Evolutionary conservation across 2,797 vertebrate species (phyloP).

Genomic region (Phalloptychus januarius): DNA sequence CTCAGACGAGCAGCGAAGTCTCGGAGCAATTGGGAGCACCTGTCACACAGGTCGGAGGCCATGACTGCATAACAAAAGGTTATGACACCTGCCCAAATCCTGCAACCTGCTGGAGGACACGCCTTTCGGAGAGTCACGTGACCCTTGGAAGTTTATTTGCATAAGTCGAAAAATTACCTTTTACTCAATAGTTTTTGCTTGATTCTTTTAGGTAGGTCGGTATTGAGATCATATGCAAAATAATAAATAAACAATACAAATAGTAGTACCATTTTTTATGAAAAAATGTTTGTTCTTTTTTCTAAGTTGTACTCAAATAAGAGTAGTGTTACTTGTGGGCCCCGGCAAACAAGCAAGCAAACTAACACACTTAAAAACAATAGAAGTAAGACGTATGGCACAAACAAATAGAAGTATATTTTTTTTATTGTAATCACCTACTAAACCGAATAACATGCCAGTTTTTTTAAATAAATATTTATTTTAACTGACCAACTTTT

Average conservation of each 20-base stretch:
- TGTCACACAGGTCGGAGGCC: slow-evolving; percentile 75
- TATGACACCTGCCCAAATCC: not conserved
- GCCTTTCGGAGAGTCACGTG: slow-evolving; percentile 24
- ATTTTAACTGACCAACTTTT: not conserved
- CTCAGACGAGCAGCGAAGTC: slow-evolving; percentile 59
- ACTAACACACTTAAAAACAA: not conserved
- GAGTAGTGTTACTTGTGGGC: not conserved
- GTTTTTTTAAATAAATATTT: not conserved
- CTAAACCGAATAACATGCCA: not conserved
- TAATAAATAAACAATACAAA: too few relatives aligned
- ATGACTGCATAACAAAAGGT: slow-evolving; percentile 24
- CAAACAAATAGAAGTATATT: not conserved
- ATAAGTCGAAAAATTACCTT: not conserved
- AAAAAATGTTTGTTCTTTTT: not conserved
- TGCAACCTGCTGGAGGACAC: slow-evolving; percentile 8
- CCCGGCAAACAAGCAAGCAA: too few relatives aligned
- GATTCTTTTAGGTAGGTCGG: not conserved
- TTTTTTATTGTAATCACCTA: not conserved
- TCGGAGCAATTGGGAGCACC: slow-evolving; percentile 71
- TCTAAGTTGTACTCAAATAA: not conserved
- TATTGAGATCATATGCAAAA: not conserved
- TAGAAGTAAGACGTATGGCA: not conserved
- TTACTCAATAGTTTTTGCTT: not conserved
- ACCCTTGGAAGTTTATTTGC: not conserved
- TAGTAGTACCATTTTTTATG: not conserved